Conservation (phyloP, 2,797 vertebrate species). For the Synanceia verrucosa region DNA sequence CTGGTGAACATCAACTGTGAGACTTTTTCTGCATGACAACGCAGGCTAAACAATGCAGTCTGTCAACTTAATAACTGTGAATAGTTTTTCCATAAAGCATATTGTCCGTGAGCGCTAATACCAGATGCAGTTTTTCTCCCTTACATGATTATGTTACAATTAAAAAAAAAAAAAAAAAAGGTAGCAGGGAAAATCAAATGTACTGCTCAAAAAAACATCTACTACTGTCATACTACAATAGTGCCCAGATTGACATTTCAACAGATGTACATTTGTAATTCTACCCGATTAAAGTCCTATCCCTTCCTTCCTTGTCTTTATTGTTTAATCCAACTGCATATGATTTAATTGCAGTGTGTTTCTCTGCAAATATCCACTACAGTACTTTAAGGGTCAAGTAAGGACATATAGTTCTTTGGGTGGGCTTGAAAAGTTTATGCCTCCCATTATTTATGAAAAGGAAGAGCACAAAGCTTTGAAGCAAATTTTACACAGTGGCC, state of each 20-base stretch:
- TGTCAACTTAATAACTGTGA: slow-evolving; percentile 11
- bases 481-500: no score
- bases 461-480: no score
- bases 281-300: slow-evolving; percentile 27
- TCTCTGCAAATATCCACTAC: slow-evolving; percentile 17
- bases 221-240: neutral
- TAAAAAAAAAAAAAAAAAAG: neutral
- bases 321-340: slow-evolving; percentile 30
- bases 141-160: slow-evolving; percentile 14
- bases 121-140: slow-evolving; percentile 6
- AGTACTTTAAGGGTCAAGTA: slow-evolving; percentile 9
- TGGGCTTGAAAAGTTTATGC: neutral
- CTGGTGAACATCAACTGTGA: slow-evolving; percentile 30
- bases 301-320: slow-evolving; percentile 4
- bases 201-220: slow-evolving; percentile 14
- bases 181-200: neutral
- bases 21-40: slow-evolving; percentile 36
- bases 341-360: slow-evolving; percentile 39
- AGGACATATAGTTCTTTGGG: neutral
- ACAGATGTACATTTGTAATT: slow-evolving; percentile 6
- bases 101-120: neutral
- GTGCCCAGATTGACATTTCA: neutral
- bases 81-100: slow-evolving; percentile 9
- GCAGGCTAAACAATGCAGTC: slow-evolving; percentile 21
- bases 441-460: slow-evolving; percentile 20